A percentile compares a stretch with the other conserved stretches of the same genome.
These are phyloP conservation scores for Chloropsis hardwickii DNA, from an alignment of 2,113 vertebrate species.

Conservation along the genomic window DNA sequence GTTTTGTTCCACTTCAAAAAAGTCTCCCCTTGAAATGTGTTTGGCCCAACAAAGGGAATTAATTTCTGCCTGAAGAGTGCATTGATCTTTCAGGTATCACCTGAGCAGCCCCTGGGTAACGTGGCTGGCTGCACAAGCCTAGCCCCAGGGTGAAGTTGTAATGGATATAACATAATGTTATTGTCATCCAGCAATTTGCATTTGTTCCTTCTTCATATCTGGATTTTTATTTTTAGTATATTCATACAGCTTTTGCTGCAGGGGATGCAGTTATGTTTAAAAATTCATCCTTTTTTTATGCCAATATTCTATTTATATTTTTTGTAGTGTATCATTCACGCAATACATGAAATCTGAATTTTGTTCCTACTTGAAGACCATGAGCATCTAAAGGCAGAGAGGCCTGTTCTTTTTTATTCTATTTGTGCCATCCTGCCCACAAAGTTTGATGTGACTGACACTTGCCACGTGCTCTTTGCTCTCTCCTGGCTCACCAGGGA, in stretches of 20 bases:
- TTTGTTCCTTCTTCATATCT: neutral
- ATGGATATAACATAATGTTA: neutral
- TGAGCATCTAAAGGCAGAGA: neutral
- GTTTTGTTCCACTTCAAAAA: neutral
- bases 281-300: neutral
- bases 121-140: neutral
- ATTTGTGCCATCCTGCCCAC: fast-evolving
- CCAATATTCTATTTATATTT: neutral
- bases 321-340: neutral
- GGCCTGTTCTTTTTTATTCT: neutral
- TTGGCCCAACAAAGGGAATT: neutral
- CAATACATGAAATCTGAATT: neutral
- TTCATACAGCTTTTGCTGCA: neutral
- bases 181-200: neutral
- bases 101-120: neutral
- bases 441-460: neutral
- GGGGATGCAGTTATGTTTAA: neutral
- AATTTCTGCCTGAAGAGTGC: neutral
- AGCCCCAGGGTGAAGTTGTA: neutral
- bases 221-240: neutral
- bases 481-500: neutral
- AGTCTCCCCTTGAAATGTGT: neutral
- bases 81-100: neutral
- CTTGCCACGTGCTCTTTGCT: neutral
- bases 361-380: neutral